Evolutionary conservation across 2,113 vertebrate species (phyloP).

Genomic region (Anolis carolinensis): DNA sequence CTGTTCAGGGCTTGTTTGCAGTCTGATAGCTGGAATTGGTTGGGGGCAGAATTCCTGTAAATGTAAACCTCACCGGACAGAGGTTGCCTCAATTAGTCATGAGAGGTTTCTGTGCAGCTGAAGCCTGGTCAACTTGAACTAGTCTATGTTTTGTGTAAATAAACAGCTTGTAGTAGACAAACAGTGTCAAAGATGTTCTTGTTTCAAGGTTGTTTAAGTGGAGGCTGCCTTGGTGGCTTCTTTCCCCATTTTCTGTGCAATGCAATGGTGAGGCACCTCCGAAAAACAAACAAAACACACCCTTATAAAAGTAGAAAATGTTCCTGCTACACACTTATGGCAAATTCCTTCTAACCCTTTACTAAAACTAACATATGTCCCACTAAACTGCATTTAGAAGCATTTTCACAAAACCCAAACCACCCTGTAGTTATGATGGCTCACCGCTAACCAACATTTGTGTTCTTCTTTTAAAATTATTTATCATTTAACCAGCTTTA

Average conservation of each 20-base stretch:
- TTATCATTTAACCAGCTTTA: background rate
- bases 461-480: background rate
- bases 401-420: background rate
- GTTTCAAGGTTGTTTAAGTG: conserved; percentile 7
- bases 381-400: background rate
- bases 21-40: background rate
- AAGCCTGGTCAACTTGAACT: background rate
- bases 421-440: background rate
- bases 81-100: background rate
- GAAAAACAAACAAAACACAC: background rate
- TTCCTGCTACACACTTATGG: background rate
- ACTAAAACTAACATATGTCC: background rate
- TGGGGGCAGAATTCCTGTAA: background rate
- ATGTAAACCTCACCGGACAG: background rate
- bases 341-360: background rate
- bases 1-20: background rate
- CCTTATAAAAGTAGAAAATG: background rate
- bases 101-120: background rate
- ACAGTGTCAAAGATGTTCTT: conserved; percentile 13
- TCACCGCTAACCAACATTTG: background rate
- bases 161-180: background rate
- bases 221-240: background rate
- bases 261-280: background rate
- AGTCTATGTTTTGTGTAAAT: conserved; percentile 5
- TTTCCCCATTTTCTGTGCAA: background rate